Base-by-base conservation (phyloP, 2,888 invertebrate genomes). In the Melanostoma scalare region DNA sequence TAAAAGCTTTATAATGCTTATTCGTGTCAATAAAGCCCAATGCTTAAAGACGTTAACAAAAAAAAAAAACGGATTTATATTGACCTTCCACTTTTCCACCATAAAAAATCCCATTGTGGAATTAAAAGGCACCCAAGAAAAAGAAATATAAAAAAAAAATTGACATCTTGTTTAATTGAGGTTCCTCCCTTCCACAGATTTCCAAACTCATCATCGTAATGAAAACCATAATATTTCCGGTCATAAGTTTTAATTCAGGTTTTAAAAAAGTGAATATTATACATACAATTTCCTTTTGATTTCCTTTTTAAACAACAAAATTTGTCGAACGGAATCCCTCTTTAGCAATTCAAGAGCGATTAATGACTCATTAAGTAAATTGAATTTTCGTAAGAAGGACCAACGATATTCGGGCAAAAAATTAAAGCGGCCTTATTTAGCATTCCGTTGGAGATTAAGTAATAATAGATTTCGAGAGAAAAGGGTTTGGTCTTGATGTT, bases 221-320 rank as follows among this genome's bases (percentile, higher is more conserved):
- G 4, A 58, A 44, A 40, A 30, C n/a, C 30, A 36, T 3, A 8
- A 30, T 6, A 33, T 48, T 48, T 38, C 48, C 61, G 61, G 61
- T 8, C 20, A 20, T 63, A 50, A 40, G n/a, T 31, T 63, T 63
- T 63, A 48, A 38, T 38, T 58, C n/a, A 31, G 58, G 2, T 42
- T 58, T 9, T 35, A 9, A 6, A 20, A 20, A 20, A 20, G 20
- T 20, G 20, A 20, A 20, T 20, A 4, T 55, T 20, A 20, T 46
- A 20, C 46, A 20, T 4, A 46, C 20, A 20, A 20, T 10, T 10
- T 10, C 35, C 10, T n/a, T 40, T 10, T 36, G 61, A 48, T 36
- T 48, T 48, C 20, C 20, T 20, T 20, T 20, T 20, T 20, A 20
- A 20, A 20, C 20, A 20, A 20, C 20, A 20, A 20, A 20, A 20